Percentiles rank a stretch among this genome's conserved stretches.
These are phyloP conservation scores for Smutsia gigantea DNA, from an alignment of 2,797 vertebrate species.

Conservation along the genomic window DNA sequence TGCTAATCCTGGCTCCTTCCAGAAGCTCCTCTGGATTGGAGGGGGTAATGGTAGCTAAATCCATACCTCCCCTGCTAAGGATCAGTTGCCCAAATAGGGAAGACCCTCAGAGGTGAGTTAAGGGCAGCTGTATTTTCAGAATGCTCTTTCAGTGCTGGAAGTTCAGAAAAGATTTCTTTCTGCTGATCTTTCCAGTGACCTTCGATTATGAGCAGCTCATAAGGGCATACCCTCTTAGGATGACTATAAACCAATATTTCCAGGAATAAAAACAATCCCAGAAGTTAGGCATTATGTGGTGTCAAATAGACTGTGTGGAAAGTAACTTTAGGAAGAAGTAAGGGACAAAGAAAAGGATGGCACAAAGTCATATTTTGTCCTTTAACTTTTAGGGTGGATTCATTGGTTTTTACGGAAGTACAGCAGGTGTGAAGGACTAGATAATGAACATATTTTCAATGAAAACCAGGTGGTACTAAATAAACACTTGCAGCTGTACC, in stretches of 20 bases:
- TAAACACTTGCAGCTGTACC: background rate
- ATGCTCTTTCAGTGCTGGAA: background rate
- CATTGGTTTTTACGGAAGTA: background rate
- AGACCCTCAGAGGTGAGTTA: background rate
- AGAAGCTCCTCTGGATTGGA: background rate
- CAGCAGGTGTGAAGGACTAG: background rate
- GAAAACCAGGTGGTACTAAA: slow-evolving; percentile 8
- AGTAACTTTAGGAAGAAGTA: background rate
- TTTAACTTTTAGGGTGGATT: background rate
- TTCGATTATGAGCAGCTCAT: background rate
- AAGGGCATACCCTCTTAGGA: background rate
- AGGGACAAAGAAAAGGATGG: background rate
- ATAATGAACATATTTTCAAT: background rate
- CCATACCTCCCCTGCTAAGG: background rate
- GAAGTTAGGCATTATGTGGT: background rate
- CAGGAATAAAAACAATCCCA: background rate
- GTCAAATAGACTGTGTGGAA: background rate
- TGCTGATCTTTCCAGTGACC: background rate
- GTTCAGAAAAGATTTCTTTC: background rate
- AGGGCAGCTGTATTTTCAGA: background rate
- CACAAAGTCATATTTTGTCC: background rate
- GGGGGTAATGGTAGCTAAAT: background rate
- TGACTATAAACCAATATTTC: background rate
- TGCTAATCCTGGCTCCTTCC: background rate
- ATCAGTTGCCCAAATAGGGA: background rate